Percentiles rank a stretch among this genome's conserved stretches.
Conservation (phyloP, 2,113 vertebrate species). For the Cercopithecus mona region DNA sequence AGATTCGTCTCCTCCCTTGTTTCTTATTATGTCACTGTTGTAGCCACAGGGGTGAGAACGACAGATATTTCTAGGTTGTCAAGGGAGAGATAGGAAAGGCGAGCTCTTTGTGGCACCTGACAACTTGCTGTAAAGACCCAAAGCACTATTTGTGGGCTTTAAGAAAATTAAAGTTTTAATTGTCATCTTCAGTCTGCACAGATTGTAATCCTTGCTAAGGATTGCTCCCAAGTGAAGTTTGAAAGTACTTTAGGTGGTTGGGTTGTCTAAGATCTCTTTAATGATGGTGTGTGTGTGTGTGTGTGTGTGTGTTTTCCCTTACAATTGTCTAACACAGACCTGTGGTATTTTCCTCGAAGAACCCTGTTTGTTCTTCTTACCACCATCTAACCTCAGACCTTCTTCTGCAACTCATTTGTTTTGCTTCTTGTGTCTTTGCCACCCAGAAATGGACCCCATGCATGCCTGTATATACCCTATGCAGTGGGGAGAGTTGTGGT, state of each 20-base stretch:
- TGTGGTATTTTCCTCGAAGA: background rate
- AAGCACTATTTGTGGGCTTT: slow-evolving; percentile 20
- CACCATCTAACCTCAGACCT: background rate
- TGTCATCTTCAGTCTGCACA: slow-evolving; percentile 36
- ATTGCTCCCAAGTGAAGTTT: slow-evolving; percentile 40
- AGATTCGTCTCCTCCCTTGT: slow-evolving; percentile 65
- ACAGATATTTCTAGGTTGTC: slow-evolving; percentile 60
- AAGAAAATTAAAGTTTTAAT: slow-evolving; percentile 63
- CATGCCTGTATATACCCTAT: background rate
- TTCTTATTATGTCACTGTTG: slow-evolving; percentile 57
- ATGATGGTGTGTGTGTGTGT: background rate
- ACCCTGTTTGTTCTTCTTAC: background rate
- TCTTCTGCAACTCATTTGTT: background rate
- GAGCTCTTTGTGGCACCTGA: slow-evolving; percentile 47
- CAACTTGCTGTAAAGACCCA: slow-evolving; percentile 38
- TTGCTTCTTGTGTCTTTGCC: background rate
- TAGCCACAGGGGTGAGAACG: slow-evolving; percentile 49
- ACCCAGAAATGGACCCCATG: background rate
- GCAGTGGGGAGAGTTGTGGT: background rate
- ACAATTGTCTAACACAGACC: background rate
- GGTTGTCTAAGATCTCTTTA: slow-evolving; percentile 19
- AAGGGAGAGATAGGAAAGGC: slow-evolving; percentile 48
- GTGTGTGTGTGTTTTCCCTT: background rate
- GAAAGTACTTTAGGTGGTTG: background rate
- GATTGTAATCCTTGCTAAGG: slow-evolving; percentile 54